These are phyloP conservation scores for Drosophila nasuta DNA, from an alignment of 1,140 invertebrate species.

Conservation along the genomic window DNA sequence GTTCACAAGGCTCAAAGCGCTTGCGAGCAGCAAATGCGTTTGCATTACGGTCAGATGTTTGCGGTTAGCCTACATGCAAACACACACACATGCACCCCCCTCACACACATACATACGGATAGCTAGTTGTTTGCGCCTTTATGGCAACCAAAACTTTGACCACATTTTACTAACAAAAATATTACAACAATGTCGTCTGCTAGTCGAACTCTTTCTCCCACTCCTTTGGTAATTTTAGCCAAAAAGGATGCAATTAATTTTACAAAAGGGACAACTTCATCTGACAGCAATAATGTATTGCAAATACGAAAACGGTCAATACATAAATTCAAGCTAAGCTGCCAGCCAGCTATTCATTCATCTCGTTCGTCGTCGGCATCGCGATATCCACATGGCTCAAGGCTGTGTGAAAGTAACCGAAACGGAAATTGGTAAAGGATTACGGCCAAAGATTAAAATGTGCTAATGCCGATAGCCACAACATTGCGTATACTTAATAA, in stretches of 20 bases:
- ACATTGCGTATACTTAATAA: constrained; percentile 51
- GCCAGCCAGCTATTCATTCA: not conserved
- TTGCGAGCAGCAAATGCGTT: constrained; percentile 65
- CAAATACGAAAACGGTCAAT: constrained; percentile 61
- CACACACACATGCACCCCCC: constrained; percentile 28
- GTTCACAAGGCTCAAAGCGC: constrained; percentile 35
- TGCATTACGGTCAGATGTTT: constrained; percentile 80
- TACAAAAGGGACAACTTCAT: constrained; percentile 77
- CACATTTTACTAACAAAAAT: constrained; percentile 82
- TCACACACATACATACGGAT: constrained; percentile 23
- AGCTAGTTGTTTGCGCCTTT: constrained; percentile 74
- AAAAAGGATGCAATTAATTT: constrained; percentile 76
- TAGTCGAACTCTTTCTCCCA: not conserved
- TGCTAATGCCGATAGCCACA: constrained; percentile 56
- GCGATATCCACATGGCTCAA: constrained; percentile 42
- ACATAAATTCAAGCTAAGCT: constrained; percentile 54
- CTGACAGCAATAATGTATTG: constrained; percentile 78
- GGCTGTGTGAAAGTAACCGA: constrained; percentile 44
- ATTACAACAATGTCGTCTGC: constrained; percentile 72
- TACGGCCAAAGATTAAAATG: constrained; percentile 53
- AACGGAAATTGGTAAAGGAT: constrained; percentile 79
- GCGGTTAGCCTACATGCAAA: constrained; percentile 51
- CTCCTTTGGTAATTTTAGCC: constrained; percentile 28
- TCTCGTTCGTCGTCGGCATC: constrained; percentile 20
- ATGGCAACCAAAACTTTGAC: constrained; percentile 79